phyloP scores from a whole-genome alignment of 2,797 vertebrate genomes.

The Psittacula echo region DNA sequence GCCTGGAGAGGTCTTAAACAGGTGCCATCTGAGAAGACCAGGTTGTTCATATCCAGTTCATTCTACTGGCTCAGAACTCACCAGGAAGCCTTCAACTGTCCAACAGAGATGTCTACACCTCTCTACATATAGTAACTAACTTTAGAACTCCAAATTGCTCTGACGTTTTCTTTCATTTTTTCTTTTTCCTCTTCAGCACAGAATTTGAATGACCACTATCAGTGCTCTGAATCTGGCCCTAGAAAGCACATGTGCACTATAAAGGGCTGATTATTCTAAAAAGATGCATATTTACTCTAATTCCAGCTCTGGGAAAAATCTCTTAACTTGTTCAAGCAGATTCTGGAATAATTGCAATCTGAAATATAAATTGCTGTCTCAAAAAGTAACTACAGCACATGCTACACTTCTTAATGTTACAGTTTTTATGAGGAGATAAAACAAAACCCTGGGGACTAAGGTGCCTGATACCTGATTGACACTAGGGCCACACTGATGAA shows the following conservation, averaged over 20 bases:
- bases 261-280: background rate
- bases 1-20: background rate
- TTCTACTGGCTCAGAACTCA: background rate
- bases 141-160: background rate
- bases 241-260: accelerated
- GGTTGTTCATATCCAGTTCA: background rate
- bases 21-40: background rate
- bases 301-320: background rate
- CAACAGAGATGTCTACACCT: background rate
- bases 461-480: background rate
- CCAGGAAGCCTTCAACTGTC: background rate
- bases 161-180: background rate
- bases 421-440: background rate
- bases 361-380: background rate
- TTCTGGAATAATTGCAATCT: background rate
- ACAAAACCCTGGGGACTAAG: background rate
- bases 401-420: background rate
- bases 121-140: background rate
- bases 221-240: background rate
- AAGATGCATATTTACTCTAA: background rate
- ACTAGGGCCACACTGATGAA: background rate
- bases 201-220: background rate
- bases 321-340: background rate
- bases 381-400: background rate
- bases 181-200: background rate